phyloP scores from a whole-genome alignment of 2,888 invertebrate species.

The Euzophera pinguis region DNA sequence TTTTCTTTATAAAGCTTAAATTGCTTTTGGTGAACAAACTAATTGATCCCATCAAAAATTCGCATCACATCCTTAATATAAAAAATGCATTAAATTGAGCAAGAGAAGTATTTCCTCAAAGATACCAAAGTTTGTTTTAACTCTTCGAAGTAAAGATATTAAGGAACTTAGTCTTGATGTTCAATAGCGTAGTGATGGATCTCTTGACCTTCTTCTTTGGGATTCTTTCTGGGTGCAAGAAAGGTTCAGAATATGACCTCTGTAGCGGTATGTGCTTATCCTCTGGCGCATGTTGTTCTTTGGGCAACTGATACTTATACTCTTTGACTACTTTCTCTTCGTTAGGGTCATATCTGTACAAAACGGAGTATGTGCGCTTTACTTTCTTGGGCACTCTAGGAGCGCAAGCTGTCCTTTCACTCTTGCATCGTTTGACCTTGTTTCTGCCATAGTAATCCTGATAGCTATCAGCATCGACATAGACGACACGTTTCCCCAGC shows the following conservation, averaged over 20 bases:
- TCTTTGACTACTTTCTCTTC: conserved; percentile 72
- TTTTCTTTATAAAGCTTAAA: too few species aligned
- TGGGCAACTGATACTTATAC: conserved; percentile 66
- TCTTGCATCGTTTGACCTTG: conserved; percentile 70
- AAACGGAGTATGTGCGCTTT: conserved; percentile 68
- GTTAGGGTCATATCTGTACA: conserved; percentile 68
- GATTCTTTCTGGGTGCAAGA: conserved; percentile 51
- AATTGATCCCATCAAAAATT: conserved; percentile 29
- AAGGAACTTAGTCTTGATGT: conserved; percentile 69
- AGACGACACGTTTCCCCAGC: conserved; percentile 64
- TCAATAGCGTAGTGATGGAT: conserved; percentile 67
- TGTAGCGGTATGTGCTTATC: conserved; percentile 37
- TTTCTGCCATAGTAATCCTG: conserved; percentile 71
- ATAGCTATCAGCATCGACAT: conserved; percentile 64
- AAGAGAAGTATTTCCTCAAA: conserved; percentile 47
- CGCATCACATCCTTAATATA: conserved; percentile 30
- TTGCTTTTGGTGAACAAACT: conserved; percentile 30
- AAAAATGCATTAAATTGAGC: conserved; percentile 72
- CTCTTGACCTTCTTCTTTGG: conserved; percentile 72
- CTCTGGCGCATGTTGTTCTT: conserved; percentile 35
- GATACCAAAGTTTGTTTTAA: conserved; percentile 36
- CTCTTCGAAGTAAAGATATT: conserved; percentile 70
- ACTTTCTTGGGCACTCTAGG: conserved; percentile 61
- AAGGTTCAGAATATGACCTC: conserved; percentile 65
- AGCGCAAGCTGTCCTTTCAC: conserved; percentile 56